These are phyloP conservation scores for Suncus etruscus DNA, from an alignment of 2,113 vertebrate genomes.

Conservation along the genomic window DNA sequence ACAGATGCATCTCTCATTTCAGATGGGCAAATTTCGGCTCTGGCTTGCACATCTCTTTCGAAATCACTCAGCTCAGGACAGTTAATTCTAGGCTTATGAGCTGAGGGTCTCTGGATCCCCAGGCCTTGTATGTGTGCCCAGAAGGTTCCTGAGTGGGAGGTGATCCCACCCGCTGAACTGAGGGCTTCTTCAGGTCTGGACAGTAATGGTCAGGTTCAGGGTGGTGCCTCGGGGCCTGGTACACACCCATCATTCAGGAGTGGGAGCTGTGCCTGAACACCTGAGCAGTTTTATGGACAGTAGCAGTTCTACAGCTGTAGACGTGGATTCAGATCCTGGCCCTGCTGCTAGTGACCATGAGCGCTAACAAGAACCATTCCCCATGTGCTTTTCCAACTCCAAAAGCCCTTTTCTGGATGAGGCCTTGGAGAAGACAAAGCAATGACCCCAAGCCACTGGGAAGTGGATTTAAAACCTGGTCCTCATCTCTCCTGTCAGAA, in stretches of 20 bases:
- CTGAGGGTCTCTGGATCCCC: background rate
- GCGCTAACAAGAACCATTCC: background rate
- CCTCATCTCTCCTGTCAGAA: background rate
- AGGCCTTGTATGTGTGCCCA: background rate
- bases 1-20: slow-evolving; percentile 13
- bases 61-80: background rate
- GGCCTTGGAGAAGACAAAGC: background rate
- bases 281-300: background rate
- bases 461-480: background rate
- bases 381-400: background rate
- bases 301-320: background rate
- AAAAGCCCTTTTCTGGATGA: background rate
- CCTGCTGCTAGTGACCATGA: background rate
- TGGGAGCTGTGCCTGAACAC: background rate
- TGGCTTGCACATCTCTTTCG: background rate
- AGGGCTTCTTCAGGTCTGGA: background rate
- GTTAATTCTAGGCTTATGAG: background rate
- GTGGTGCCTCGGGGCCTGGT: background rate
- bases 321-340: background rate
- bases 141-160: background rate
- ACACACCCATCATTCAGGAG: background rate
- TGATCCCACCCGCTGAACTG: background rate
- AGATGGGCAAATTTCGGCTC: background rate
- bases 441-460: background rate
- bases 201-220: background rate